Base-by-base conservation (phyloP, 2,113 vertebrate species). In the Pomatorhinus ruficollis region DNA sequence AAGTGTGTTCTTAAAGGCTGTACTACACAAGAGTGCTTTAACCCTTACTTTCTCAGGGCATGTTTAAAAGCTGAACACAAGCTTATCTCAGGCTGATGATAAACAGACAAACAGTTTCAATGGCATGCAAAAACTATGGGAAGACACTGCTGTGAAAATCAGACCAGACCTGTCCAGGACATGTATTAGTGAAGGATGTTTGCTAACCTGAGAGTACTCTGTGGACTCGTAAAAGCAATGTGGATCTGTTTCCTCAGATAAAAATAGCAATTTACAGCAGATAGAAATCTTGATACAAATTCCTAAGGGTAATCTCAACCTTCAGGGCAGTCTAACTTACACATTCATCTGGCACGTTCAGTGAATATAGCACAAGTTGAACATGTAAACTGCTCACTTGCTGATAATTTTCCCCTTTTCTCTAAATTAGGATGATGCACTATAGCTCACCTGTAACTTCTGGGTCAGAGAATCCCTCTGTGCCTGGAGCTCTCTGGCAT, bases 401-500 rank as follows among this genome's bases (percentile, higher is more conserved):
- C 47, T 47, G 31, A 45, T 40, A 2, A 12, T n/a, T 72, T 88
- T 78, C 25, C 12, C 56, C 6, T 75, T 89, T 42, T 47, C 2
- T 77, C 39, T 89, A 63, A 83, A 87, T 70, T 33, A 75, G 59
- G 24, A 87, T 54, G 18, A 40, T 66, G 20, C 24, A 31, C 23
- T 35, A 54, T 40, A 60, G 59, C 97, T 98, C 88, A 99, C 99
- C 98, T 99, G 98, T 68, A 99, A 98, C 97, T 99, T 99, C 97
- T 99, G 98, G 85, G 98, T 98, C 63, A 99, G 92, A 35, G 98
- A 98, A 97, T 99, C 99, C 97, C 99, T 99, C 98, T 99, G 99
- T 85, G 99, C 98, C 98, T 99, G 99, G 65, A 99, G 98, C 87
- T 99, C 99, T 95, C 99, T 99, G 97, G 99, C 99, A 95, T 98